Conservation (phyloP, 2,888 invertebrate species). For the Tetranychus piercei region DNA sequence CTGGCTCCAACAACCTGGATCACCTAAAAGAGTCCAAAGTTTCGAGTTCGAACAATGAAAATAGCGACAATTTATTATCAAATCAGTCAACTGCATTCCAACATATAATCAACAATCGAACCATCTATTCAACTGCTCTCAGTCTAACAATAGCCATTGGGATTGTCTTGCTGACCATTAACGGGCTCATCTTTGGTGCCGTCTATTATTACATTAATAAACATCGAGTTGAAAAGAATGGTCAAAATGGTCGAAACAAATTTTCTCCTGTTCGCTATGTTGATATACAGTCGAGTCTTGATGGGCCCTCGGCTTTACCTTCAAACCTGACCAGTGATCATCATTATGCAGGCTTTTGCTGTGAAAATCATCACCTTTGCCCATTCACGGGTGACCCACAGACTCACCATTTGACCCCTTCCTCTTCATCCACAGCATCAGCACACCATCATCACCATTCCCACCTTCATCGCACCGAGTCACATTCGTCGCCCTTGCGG, state of each 20-base stretch:
- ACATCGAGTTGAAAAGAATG: neutral
- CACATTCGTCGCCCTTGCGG: neutral
- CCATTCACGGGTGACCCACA: neutral
- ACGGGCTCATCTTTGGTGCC: conserved; percentile 26
- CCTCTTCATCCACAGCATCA: neutral
- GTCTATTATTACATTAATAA: conserved; percentile 22
- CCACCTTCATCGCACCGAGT: neutral
- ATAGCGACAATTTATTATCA: neutral
- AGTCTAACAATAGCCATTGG: conserved; percentile 20
- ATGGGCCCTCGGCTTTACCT: neutral
- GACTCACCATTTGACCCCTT: neutral
- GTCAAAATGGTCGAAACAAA: conserved; percentile 2
- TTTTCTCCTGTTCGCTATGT: neutral
- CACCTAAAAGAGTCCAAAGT: neutral
- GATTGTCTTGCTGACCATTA: conserved; percentile 24
- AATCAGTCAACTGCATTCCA: conserved; percentile 3
- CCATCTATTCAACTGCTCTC: conserved; percentile 4
- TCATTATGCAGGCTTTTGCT: neutral
- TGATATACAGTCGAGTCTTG: neutral
- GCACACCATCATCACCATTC: neutral
- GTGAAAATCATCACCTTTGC: conserved; percentile 6
- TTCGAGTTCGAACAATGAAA: neutral
- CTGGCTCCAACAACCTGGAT: neutral
- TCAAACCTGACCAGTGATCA: neutral
- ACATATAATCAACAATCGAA: neutral